phyloP scores from a whole-genome alignment of 2,888 invertebrate species.

The Lasius fuliginosus region DNA sequence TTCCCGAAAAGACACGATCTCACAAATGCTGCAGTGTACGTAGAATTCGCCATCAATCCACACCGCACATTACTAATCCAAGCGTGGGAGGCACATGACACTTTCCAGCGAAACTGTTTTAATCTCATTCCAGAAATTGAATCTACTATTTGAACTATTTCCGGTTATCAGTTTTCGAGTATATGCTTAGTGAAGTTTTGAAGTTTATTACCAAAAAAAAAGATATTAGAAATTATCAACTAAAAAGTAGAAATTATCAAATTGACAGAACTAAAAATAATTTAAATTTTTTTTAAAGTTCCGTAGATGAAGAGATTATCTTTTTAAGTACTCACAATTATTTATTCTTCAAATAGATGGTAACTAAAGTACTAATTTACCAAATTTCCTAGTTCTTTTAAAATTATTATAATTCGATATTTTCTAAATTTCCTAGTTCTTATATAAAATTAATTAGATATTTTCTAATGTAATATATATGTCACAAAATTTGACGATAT shows the following conservation, averaged over 20 bases:
- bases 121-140: conserved; percentile 29
- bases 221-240: not conserved
- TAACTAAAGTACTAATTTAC: not conserved
- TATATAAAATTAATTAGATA: not conserved
- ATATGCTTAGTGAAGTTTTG: not conserved
- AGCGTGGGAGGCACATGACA: conserved; percentile 37
- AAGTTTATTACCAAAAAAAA: not conserved
- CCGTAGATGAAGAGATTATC: not conserved
- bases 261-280: not conserved
- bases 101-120: conserved; percentile 23
- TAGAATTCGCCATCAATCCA: conserved; percentile 46
- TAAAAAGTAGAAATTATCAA: not conserved
- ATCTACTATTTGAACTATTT: conserved; percentile 6
- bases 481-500: not conserved
- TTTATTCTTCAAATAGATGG: not conserved
- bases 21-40: conserved; percentile 22
- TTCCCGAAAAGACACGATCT: conserved; percentile 38
- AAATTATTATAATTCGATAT: not conserved
- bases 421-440: not conserved
- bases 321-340: not conserved
- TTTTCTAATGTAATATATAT: not conserved
- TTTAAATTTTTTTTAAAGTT: not conserved
- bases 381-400: not conserved
- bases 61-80: conserved; percentile 39
- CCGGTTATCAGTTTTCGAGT: conserved; percentile 14